These are phyloP conservation scores for Acrobasis suavella DNA, from an alignment of 2,888 invertebrate species.

Conservation along the genomic window DNA sequence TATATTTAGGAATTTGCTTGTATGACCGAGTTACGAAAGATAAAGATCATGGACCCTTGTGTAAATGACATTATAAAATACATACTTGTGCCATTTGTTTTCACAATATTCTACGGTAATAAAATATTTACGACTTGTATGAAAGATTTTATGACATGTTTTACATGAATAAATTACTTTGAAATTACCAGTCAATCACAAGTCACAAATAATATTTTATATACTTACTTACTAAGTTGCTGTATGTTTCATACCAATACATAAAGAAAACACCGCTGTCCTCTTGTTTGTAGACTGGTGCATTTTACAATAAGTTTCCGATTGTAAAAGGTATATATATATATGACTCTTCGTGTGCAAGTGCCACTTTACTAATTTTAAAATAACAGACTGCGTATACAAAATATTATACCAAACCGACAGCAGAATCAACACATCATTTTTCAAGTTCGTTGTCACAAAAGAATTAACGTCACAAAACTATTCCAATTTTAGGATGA, in stretches of 20 bases:
- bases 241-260: too few species aligned
- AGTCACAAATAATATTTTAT: too few species aligned
- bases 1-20: too few species aligned
- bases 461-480: not conserved
- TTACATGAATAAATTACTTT: not conserved
- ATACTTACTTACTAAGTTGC: too few species aligned
- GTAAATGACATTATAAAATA: constrained; percentile 5
- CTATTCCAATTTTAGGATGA: not conserved
- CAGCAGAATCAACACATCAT: not conserved
- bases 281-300: too few species aligned
- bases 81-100: not conserved
- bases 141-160: not conserved
- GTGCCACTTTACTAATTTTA: too few species aligned
- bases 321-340: too few species aligned
- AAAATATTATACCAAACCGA: not conserved
- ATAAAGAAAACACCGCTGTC: too few species aligned
- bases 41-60: not conserved
- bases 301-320: too few species aligned
- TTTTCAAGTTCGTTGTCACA: not conserved
- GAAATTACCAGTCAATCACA: not conserved
- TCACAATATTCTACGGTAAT: constrained; percentile 7
- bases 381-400: not conserved
- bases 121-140: constrained; percentile 11
- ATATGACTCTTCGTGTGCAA: too few species aligned
- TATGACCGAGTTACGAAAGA: not conserved